phyloP scores from a whole-genome alignment of 2,113 vertebrate genomes.

The sheep (Ovis aries) region DNA sequence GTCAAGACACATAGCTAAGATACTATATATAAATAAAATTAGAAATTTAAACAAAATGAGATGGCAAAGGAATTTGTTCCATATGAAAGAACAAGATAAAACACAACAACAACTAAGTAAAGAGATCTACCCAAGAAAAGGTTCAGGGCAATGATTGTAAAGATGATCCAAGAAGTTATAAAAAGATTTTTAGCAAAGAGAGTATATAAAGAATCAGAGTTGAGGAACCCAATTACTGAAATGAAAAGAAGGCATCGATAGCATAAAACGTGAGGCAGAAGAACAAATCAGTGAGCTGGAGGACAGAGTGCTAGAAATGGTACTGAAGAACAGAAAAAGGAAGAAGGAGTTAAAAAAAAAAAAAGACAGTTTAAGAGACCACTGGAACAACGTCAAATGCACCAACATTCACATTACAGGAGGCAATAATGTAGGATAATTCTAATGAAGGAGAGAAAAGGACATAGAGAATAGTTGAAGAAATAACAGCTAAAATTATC shows the following conservation, averaged over 20 bases:
- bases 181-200: background rate
- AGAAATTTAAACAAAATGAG: background rate
- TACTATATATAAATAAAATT: background rate
- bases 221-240: background rate
- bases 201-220: background rate
- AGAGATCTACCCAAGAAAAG: background rate
- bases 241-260: background rate
- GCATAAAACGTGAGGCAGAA: background rate
- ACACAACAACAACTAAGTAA: background rate
- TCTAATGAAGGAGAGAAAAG: background rate
- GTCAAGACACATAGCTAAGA: background rate
- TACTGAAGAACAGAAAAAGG: background rate
- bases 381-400: background rate
- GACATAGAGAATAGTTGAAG: background rate
- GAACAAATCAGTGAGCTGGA: background rate
- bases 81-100: background rate
- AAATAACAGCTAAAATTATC: background rate
- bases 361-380: background rate
- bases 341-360: background rate
- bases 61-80: background rate
- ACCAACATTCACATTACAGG: background rate
- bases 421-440: too few species aligned
- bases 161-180: background rate
- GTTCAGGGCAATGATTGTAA: background rate
- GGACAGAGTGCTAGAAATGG: background rate